Conservation (phyloP, 64 coral and sea anemone genomes). For the Platygyra sinensis region DNA sequence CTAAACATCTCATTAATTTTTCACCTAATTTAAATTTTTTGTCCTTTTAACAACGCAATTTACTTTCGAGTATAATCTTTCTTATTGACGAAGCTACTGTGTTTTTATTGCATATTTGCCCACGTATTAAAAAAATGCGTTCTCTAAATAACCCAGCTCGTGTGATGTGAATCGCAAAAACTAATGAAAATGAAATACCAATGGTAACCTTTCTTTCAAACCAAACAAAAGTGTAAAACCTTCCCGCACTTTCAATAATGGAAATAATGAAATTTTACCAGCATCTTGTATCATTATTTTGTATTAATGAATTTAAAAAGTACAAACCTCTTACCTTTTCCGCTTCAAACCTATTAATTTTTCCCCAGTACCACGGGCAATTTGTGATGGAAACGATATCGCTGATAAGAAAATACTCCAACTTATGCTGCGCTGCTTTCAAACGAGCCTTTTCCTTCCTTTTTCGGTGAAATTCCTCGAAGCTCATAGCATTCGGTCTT, state of each 20-base stretch:
- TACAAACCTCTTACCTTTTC: constrained; percentile 74
- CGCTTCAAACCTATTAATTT: constrained; percentile 93
- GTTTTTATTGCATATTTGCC: too few species aligned
- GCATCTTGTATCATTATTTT: too few species aligned
- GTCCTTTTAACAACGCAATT: not conserved
- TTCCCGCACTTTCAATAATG: too few species aligned
- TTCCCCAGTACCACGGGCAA: constrained; percentile 95
- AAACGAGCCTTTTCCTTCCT: constrained; percentile 62
- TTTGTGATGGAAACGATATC: constrained; percentile 93
- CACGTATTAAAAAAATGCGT: too few species aligned
- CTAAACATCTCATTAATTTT: not conserved
- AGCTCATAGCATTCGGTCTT: not conserved
- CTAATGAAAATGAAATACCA: not conserved
- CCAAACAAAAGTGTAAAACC: not conserved
- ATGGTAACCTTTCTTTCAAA: not conserved
- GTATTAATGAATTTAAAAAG: not conserved
- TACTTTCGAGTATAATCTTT: not conserved
- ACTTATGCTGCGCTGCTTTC: constrained; percentile 69
- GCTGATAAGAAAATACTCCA: constrained; percentile 78
- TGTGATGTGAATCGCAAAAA: not conserved
- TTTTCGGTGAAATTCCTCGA: constrained; percentile 13
- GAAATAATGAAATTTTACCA: too few species aligned
- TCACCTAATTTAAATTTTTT: not conserved
- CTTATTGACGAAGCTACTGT: too few species aligned
- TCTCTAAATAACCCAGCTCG: too few species aligned